Base-by-base conservation (phyloP, 2,113 vertebrate genomes). In the Dromiciops gliroides region DNA sequence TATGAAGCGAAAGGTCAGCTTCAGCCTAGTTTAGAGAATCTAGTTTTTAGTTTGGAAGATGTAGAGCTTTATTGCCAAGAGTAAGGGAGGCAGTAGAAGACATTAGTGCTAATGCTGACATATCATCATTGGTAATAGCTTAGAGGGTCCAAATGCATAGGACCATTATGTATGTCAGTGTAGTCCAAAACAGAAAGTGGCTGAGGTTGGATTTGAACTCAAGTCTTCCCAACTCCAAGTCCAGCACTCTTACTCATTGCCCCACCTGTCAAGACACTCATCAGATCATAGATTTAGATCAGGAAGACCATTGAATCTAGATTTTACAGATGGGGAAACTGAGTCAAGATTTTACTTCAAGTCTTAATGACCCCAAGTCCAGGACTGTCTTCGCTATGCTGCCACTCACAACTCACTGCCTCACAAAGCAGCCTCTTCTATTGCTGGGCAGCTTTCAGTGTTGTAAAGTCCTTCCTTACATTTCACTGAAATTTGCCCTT, bases 301-400 rank as follows among this genome's bases (percentile, higher is more conserved):
- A 47, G 49, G 48, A 48, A 28, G 92, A 50, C 25, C 25, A 56
- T 56, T 5, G 26, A 56, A 56, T 28, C 53, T 7, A 56, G 28
- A 44, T 90, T 56, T 67, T 90, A 31, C 19, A 51, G 88, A 92
- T 50, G 91, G 90, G 91, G 91, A 93, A 92, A 44, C 91, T 47
- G n/a, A 95, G 93, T 25, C 56, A 28, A 26, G 25, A 56, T 28
- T 56, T 56, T 8, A 28, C 56, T 48, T 60, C 83, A 53, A 14
- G 14, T 28, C 53, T 88, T 92, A 48, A 44, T 92, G 16, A 93
- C 14, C 92, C 37, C 24, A 91, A 9, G n/a, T n/a, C n/a, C n/a
- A n/a, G n/a, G n/a, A n/a, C n/a, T n/a, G n/a, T n/a, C n/a, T n/a
- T n/a, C n/a, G n/a, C n/a, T n/a, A n/a, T n/a, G n/a, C n/a, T 23